phyloP scores from a whole-genome alignment of 2,888 invertebrate genomes.

The Pollenia amentaria region DNA sequence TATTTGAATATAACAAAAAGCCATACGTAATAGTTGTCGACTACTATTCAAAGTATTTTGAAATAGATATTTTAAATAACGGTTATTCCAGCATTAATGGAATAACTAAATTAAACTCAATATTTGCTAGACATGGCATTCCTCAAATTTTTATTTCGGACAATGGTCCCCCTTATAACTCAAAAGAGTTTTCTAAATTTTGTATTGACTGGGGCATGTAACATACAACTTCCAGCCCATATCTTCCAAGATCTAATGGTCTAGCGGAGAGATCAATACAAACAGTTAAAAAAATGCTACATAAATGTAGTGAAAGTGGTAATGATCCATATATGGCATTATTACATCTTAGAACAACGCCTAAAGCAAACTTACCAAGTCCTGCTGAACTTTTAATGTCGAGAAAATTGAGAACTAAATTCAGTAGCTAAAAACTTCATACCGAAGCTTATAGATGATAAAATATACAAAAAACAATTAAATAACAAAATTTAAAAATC shows the following conservation, averaged over 20 bases:
- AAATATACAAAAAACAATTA: not conserved
- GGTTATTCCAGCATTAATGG: slow-evolving; percentile 33
- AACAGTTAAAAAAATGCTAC: not conserved
- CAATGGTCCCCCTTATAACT: slow-evolving; percentile 31
- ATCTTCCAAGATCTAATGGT: too few relatives aligned
- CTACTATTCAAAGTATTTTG: slow-evolving; percentile 74
- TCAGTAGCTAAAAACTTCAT: not conserved
- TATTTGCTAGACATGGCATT: slow-evolving; percentile 29
- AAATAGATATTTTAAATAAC: slow-evolving; percentile 57
- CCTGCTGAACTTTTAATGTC: not conserved
- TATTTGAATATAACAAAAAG: slow-evolving; percentile 68
- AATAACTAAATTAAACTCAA: slow-evolving; percentile 6
- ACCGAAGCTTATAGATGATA: not conserved
- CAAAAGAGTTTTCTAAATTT: slow-evolving; percentile 13
- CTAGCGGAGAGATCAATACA: not conserved
- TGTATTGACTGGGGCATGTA: slow-evolving; percentile 20
- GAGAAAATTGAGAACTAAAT: not conserved
- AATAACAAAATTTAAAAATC: not conserved
- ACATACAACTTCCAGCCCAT: slow-evolving; percentile 4
- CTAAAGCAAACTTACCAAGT: not conserved
- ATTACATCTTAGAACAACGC: not conserved
- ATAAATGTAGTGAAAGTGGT: not conserved
- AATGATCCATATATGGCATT: not conserved
- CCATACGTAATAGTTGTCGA: slow-evolving; percentile 67
- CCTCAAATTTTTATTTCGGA: slow-evolving; percentile 25